Evolutionary conservation across 2,797 vertebrate species (phyloP).

Genomic region (Pipistrellus pipistrellus): DNA sequence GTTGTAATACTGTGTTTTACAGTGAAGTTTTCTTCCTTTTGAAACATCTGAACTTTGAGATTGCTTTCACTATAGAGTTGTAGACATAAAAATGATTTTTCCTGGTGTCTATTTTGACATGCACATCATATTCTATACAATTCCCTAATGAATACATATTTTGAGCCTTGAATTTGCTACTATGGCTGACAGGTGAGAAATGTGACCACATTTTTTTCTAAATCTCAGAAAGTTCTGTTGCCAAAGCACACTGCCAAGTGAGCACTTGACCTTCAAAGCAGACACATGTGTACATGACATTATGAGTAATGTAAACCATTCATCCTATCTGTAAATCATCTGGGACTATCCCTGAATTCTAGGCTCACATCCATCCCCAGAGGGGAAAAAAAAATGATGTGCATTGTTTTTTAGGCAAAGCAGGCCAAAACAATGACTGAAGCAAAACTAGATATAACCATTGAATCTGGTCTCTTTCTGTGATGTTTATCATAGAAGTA

Average conservation of each 20-base stretch:
- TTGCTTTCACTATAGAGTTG: background rate
- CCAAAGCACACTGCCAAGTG: slow-evolving; percentile 34
- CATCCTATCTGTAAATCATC: background rate
- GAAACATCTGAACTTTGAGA: slow-evolving; percentile 16
- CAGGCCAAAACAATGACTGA: background rate
- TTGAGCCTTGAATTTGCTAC: background rate
- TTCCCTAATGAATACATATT: background rate
- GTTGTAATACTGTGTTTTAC: background rate
- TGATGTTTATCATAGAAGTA: background rate
- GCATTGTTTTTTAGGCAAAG: background rate
- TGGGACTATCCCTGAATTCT: background rate
- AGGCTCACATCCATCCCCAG: background rate
- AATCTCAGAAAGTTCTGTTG: slow-evolving; percentile 22
- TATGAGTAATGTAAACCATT: background rate
- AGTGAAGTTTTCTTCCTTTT: background rate
- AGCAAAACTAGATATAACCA: background rate
- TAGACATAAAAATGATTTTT: slow-evolving; percentile 1
- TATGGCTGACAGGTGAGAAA: slow-evolving; percentile 32
- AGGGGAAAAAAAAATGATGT: background rate
- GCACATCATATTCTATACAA: background rate
- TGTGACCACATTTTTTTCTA: background rate
- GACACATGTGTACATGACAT: background rate
- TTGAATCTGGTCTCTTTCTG: background rate
- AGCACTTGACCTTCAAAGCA: slow-evolving; percentile 13
- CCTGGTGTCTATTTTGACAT: background rate